Conservation (phyloP, 1,140 invertebrate species). For the Plectrocnemia conspersa region DNA sequence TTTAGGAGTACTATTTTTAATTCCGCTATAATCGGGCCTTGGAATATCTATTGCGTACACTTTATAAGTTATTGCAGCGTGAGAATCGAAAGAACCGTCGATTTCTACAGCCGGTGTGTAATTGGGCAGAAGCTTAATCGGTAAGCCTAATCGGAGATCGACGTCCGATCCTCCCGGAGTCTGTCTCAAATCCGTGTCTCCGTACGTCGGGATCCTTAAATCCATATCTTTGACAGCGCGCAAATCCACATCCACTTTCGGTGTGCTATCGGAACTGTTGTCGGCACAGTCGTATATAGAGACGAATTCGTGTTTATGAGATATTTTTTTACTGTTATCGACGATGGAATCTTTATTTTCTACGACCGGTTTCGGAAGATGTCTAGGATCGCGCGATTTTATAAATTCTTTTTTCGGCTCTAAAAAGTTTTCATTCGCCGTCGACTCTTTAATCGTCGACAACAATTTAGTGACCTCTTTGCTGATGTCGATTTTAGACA, state of each 20-base stretch:
- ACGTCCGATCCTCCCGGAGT: conserved; percentile 57
- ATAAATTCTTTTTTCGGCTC: conserved; percentile 32
- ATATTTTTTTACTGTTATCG: conserved; percentile 38
- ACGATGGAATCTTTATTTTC: conserved; percentile 27
- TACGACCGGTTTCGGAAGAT: conserved; percentile 21
- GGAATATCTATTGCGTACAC: conserved; percentile 64
- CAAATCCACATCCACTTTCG: conserved; percentile 56
- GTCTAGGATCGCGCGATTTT: conserved; percentile 38
- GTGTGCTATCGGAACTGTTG: conserved; percentile 47
- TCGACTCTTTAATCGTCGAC: conserved; percentile 54
- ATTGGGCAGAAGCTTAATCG: conserved; percentile 71
- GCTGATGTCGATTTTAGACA: conserved; percentile 70
- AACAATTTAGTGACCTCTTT: conserved; percentile 66
- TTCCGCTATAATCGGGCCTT: conserved; percentile 66
- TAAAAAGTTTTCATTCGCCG: conserved; percentile 37
- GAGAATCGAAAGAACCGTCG: conserved; percentile 71
- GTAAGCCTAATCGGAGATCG: conserved; percentile 66
- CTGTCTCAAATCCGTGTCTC: conserved; percentile 54
- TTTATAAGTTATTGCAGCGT: conserved; percentile 68
- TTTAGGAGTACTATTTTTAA: conserved; percentile 65
- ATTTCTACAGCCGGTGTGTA: conserved; percentile 80
- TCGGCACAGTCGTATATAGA: conserved; percentile 52
- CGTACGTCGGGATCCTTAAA: conserved; percentile 45
- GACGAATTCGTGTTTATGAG: conserved; percentile 40
- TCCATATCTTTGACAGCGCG: conserved; percentile 49